Evolutionary conservation across 2,888 invertebrate genomes (phyloP).

Genomic region (Melinaea marsaeus): DNA sequence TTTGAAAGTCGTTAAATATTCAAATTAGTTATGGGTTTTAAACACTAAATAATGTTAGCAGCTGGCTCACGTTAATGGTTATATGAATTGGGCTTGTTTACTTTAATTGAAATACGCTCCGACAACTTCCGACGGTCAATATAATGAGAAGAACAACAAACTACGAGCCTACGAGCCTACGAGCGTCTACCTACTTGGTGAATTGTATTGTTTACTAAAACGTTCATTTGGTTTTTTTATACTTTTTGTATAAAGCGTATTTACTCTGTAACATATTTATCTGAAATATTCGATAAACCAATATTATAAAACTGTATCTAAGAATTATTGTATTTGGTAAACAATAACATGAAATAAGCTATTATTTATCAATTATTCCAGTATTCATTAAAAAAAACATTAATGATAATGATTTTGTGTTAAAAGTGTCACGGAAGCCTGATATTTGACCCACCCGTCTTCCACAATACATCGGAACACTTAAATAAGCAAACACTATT

Average conservation of each 20-base stretch:
- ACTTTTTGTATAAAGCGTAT: too few relatives aligned
- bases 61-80: not conserved
- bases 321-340: too few relatives aligned
- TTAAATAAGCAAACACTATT: constrained; percentile 76
- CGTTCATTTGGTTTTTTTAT: too few relatives aligned
- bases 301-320: too few relatives aligned
- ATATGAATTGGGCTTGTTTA: not conserved
- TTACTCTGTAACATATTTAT: too few relatives aligned
- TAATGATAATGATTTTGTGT: not conserved
- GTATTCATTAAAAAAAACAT: not conserved
- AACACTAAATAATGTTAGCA: constrained; percentile 4
- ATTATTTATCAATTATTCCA: too few relatives aligned
- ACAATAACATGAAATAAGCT: too few relatives aligned
- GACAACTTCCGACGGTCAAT: not conserved
- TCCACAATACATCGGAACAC: constrained; percentile 61
- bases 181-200: too few relatives aligned
- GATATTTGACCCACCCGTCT: not conserved
- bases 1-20: not conserved
- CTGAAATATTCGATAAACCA: too few relatives aligned
- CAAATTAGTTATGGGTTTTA: constrained; percentile 4
- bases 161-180: not conserved
- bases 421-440: not conserved
- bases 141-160: not conserved
- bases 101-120: constrained; percentile 1
- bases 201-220: too few relatives aligned